Evolutionary conservation across 2,113 vertebrate genomes (phyloP), one percentile per base, ranked within the genome.

Genomic region (Aleadryas rufinucha): DNA sequence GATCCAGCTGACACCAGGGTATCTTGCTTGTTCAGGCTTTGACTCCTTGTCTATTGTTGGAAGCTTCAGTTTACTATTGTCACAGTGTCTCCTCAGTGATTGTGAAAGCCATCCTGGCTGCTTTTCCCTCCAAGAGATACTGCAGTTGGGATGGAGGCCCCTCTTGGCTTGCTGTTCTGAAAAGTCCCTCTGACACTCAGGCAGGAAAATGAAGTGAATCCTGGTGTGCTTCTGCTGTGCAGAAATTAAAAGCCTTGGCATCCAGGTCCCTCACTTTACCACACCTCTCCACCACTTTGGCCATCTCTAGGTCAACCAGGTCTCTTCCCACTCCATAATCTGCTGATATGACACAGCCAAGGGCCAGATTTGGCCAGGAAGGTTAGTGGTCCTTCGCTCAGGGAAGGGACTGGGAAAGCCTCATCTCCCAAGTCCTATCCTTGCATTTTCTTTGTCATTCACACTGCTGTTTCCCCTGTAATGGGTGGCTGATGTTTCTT

Each of bases 81-180:
- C 35, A 8, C 4, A 1, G 39, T 45, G 41, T 75, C 2, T 49
- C 31, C 6, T 0, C 1, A 0, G 41, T 31, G 65, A 56, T 33
- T 1, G 4, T 57, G 27, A 65, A 5, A 15, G 41, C n/a, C 45
- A 65, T 37, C 52, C 57, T 60, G 49, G 21, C 72, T 61, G 65
- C 63, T 65, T 49, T 78, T 76, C 45, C 26, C n/a, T 59, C 44
- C 23, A 22, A 41, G 56, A 53, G 20, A 45, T 44, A 12, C 16
- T 69, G 37, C 65, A 42, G 21, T 10, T 2, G 7, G 53, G 49
- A 33, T 30, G 1, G 5, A 79, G 31, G 13, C 13, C 28, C 3
- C 13, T 80, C 66, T 24, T 54, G 33, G 19, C 56, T 87, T 78
- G 65, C 47, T 5, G 8, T 72, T 87, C 72, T 61, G 54, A 35